Percentiles rank a stretch among this genome's conserved stretches.
Conservation (phyloP, 2,888 invertebrate genomes). For the Graphium colonna region DNA sequence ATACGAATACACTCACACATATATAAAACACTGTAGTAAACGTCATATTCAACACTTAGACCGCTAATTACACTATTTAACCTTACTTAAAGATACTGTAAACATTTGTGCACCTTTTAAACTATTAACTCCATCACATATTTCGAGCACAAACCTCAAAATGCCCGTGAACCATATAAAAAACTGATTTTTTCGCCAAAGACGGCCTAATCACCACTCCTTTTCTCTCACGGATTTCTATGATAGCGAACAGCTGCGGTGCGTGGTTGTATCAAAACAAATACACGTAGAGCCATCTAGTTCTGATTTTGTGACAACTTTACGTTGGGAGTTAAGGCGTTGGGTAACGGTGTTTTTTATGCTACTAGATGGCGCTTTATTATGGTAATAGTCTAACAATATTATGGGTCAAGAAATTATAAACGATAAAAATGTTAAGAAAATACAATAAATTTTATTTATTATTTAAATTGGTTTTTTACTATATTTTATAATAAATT, state of each 20-base stretch:
- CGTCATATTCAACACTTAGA: constrained; percentile 76
- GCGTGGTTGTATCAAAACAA: constrained; percentile 72
- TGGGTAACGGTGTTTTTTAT: neutral
- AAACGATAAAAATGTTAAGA: no score
- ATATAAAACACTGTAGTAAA: constrained; percentile 67
- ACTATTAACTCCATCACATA: constrained; percentile 54
- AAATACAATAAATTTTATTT: no score
- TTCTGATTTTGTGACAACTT: neutral
- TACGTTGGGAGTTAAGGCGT: neutral
- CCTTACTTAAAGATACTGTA: constrained; percentile 53
- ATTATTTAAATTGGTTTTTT: no score
- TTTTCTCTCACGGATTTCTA: constrained; percentile 77
- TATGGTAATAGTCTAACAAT: no score
- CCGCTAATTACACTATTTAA: constrained; percentile 64
- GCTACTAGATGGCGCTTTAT: constrained; percentile 38
- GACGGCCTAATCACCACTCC: constrained; percentile 78
- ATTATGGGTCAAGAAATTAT: no score
- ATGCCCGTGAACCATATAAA: constrained; percentile 65
- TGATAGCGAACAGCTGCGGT: constrained; percentile 76
- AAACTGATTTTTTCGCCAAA: constrained; percentile 68
- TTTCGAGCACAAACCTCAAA: constrained; percentile 48
- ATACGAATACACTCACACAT: constrained; percentile 59
- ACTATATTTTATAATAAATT: no score
- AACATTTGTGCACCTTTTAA: constrained; percentile 58
- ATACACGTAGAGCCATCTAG: constrained; percentile 62